Evolutionary conservation across 2,797 vertebrate genomes (phyloP).

Genomic region (Miichthys miiuy): DNA sequence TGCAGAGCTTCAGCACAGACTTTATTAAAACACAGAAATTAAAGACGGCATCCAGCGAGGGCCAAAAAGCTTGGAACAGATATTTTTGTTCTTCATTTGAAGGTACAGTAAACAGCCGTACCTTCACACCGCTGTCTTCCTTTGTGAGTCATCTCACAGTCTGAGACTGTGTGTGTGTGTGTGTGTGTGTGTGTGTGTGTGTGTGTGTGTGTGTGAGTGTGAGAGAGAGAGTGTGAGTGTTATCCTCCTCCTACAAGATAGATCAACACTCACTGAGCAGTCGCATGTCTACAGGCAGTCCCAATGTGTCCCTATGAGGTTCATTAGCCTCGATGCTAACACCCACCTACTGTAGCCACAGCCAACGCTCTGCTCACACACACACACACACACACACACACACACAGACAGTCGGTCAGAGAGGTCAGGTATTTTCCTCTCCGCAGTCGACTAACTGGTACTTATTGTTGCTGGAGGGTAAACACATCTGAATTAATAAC

Average conservation of each 20-base stretch:
- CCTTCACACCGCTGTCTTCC: conserved; percentile 13
- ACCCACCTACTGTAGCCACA: conserved; percentile 55
- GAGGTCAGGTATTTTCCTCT: conserved; percentile 48
- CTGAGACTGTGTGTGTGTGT: conserved; percentile 11
- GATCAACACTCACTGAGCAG: conserved; percentile 53
- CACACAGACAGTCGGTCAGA: conserved; percentile 6
- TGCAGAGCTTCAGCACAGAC: conserved; percentile 48
- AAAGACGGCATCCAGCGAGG: conserved; percentile 27
- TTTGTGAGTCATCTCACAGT: conserved; percentile 36
- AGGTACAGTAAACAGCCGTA: conserved; percentile 28
- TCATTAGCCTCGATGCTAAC: conserved; percentile 76
- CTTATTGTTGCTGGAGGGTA: conserved; percentile 25
- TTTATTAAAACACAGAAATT: conserved; percentile 55
- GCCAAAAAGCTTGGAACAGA: conserved; percentile 31
- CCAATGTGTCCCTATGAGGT: conserved; percentile 68
- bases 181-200: conserved; percentile 10
- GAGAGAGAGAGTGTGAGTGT: no score
- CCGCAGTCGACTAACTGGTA: conserved; percentile 4
- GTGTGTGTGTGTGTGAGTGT: conserved; percentile 6
- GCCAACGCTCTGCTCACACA: conserved; percentile 35
- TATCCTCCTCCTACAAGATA: conserved; percentile 51
- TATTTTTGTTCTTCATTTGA: conserved; percentile 41
- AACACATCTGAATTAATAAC: conserved; percentile 43
- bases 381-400: conserved; percentile 21
- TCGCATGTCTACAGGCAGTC: conserved; percentile 66